Evolutionary conservation across 2,888 invertebrate genomes (phyloP).

Genomic region (Papilio gigon): DNA sequence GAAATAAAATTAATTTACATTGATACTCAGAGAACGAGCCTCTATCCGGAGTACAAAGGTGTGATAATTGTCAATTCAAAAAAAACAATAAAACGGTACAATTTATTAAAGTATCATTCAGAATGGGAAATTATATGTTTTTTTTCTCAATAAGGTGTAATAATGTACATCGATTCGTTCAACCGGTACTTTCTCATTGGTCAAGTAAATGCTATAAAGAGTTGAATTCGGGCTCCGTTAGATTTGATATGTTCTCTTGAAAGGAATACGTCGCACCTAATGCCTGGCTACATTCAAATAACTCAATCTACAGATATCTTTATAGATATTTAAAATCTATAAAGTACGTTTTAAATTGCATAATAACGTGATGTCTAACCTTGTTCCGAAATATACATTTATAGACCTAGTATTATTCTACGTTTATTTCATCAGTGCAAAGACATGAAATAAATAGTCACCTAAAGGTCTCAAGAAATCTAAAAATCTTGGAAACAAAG

Average conservation of each 20-base stretch:
- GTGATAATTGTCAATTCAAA: too few species aligned
- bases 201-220: slow-evolving; percentile 30
- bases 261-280: slow-evolving; percentile 51
- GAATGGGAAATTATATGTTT: background rate
- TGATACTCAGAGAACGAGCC: too few species aligned
- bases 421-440: slow-evolving; percentile 35
- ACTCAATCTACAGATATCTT: slow-evolving; percentile 50
- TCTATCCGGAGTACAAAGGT: too few species aligned
- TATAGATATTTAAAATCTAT: background rate
- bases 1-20: background rate
- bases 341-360: background rate
- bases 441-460: slow-evolving; percentile 30
- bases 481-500: too few species aligned
- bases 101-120: background rate
- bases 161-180: slow-evolving; percentile 7
- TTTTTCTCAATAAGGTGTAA: slow-evolving; percentile 2
- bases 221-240: slow-evolving; percentile 46
- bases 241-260: slow-evolving; percentile 55
- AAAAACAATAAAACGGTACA: too few species aligned
- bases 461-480: too few species aligned
- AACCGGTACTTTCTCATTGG: slow-evolving; percentile 8
- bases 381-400: slow-evolving; percentile 17
- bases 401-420: slow-evolving; percentile 12
- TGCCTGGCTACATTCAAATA: slow-evolving; percentile 45
- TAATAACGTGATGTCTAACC: background rate